Evolutionary conservation across 1,140 invertebrate species (phyloP).

Genomic region (Brachionus rotundiformis): DNA sequence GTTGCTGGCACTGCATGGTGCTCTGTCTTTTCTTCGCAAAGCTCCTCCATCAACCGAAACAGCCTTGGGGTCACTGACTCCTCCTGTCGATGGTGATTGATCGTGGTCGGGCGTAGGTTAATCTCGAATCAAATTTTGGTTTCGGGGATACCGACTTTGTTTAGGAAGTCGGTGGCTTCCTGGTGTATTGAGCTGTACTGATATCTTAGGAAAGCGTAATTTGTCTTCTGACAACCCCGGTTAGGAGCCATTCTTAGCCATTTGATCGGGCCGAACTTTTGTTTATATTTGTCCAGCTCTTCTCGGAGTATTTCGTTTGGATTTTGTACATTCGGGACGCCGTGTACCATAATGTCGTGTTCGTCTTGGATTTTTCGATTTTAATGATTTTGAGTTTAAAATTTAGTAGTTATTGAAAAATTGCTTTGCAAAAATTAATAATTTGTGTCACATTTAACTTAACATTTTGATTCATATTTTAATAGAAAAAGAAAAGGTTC

Average conservation of each 20-base stretch:
- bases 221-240: not conserved
- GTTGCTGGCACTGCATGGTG: not conserved
- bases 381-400: not conserved
- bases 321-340: not conserved
- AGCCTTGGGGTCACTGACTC: not conserved
- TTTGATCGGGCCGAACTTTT: not conserved
- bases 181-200: not conserved
- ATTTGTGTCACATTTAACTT: not conserved
- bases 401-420: not conserved
- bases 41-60: not conserved
- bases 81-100: not conserved
- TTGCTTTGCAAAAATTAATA: not conserved
- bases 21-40: not conserved
- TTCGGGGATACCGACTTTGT: not conserved
- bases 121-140: not conserved
- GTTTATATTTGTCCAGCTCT: not conserved
- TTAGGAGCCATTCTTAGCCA: not conserved
- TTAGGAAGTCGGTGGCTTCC: not conserved
- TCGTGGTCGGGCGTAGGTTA: not conserved
- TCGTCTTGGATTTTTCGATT: not conserved
- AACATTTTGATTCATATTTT: not conserved
- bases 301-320: not conserved
- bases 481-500: not conserved
- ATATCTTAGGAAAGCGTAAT: not conserved
- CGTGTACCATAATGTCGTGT: slow-evolving; percentile 7